A percentile compares a stretch with the other conserved stretches of the same genome.
These are phyloP conservation scores for Cyanoderma ruficeps DNA, from an alignment of 2,113 vertebrate species.

Conservation along the genomic window DNA sequence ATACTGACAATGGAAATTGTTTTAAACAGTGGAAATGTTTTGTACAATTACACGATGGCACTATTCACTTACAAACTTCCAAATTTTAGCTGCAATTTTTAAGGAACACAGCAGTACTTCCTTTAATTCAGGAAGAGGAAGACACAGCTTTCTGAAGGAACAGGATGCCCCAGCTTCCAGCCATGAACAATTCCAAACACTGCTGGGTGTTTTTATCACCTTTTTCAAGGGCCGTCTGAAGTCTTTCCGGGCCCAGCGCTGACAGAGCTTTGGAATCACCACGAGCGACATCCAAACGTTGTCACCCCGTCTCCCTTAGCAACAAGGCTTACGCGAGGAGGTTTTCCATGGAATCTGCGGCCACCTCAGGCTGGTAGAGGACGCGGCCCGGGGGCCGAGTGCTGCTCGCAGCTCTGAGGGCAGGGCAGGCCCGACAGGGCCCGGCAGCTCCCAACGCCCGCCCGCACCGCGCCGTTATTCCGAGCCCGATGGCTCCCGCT, in stretches of 20 bases:
- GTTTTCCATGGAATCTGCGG: background rate
- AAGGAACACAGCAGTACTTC: background rate
- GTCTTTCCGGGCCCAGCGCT: background rate
- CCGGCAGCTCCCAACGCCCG: background rate
- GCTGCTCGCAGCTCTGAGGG: background rate
- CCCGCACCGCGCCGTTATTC: background rate
- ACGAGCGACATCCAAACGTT: background rate
- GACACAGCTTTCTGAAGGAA: background rate
- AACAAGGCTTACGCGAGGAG: background rate
- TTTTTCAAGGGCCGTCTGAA: background rate
- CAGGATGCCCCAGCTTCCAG: background rate
- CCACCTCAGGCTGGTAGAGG: background rate
- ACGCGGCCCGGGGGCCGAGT: background rate
- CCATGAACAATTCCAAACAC: background rate
- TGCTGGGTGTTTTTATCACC: rapidly evolving
- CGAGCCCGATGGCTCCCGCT: background rate
- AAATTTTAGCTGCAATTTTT: background rate
- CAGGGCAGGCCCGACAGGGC: background rate
- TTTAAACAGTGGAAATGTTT: background rate
- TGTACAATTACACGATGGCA: background rate
- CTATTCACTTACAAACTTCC: background rate
- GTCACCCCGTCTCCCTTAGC: background rate
- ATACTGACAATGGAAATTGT: background rate
- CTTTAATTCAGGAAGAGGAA: background rate
- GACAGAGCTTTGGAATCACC: background rate